Percentiles rank a stretch among this genome's conserved stretches.
phyloP scores from a whole-genome alignment of 2,797 vertebrate species.

The Fringilla coelebs region DNA sequence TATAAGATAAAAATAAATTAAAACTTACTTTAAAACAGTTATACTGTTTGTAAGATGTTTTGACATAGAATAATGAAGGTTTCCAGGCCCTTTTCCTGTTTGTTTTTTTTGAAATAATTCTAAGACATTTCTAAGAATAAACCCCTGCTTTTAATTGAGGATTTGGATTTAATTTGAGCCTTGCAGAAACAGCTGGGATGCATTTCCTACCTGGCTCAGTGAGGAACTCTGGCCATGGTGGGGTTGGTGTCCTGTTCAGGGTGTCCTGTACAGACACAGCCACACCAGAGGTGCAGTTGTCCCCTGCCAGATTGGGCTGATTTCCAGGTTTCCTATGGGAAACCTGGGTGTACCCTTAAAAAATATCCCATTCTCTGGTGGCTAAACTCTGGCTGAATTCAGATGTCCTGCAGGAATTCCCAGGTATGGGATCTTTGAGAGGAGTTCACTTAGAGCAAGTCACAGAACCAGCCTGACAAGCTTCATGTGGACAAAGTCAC shows the following conservation, averaged over 20 bases:
- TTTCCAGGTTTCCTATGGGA: neutral
- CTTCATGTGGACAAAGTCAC: neutral
- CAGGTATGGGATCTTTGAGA: neutral
- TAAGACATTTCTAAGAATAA: neutral
- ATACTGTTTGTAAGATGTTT: neutral
- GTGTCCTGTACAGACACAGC: rapidly evolving
- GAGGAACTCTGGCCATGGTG: neutral
- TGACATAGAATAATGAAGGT: neutral
- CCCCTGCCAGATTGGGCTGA: neutral
- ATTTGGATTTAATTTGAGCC: neutral
- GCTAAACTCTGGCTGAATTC: neutral
- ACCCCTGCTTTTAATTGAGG: rapidly evolving
- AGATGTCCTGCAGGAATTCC: neutral
- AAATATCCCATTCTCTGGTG: neutral
- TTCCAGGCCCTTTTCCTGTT: neutral
- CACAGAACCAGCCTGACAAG: neutral
- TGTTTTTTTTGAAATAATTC: neutral
- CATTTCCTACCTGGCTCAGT: neutral
- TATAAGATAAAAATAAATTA: neutral
- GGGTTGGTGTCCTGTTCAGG: neutral
- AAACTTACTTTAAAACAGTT: neutral
- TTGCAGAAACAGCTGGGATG: neutral
- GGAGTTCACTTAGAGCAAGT: neutral
- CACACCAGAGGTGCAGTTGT: neutral
- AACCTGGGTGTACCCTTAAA: neutral